A percentile compares a stretch with the other conserved stretches of the same genome.
These are phyloP conservation scores for Neomorphus geoffroyi DNA, from an alignment of 2,797 vertebrate species.

Conservation along the genomic window DNA sequence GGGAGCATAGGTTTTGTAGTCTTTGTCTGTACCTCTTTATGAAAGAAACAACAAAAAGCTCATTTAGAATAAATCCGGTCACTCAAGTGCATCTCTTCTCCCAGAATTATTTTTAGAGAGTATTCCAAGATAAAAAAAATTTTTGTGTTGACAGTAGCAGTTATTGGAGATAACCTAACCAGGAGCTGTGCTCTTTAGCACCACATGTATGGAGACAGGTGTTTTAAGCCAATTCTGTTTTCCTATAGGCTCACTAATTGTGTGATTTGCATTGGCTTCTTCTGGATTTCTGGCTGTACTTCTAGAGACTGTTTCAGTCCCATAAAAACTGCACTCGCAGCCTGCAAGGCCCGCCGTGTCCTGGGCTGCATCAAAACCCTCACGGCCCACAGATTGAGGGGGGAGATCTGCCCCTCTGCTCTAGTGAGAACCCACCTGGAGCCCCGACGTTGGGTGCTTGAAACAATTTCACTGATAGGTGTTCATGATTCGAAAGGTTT, in stretches of 20 bases:
- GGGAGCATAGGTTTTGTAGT: background rate
- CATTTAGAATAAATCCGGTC: background rate
- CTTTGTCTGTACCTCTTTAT: background rate
- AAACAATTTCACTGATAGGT: background rate
- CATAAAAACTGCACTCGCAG: background rate
- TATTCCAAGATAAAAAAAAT: background rate
- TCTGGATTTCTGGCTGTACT: background rate
- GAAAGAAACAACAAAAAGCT: background rate
- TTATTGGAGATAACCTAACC: background rate
- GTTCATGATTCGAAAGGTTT: background rate
- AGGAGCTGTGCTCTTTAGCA: background rate
- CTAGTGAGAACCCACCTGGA: too few relatives aligned
- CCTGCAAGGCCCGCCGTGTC: too few relatives aligned
- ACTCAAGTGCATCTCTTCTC: background rate
- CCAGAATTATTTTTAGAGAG: background rate
- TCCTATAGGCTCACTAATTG: background rate
- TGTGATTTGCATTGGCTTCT: background rate
- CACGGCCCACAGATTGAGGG: too few relatives aligned
- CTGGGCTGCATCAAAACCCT: too few relatives aligned
- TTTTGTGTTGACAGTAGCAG: background rate
- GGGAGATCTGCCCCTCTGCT: too few relatives aligned
- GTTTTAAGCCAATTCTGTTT: background rate
- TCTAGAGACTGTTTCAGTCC: background rate
- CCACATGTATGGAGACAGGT: fast-evolving
- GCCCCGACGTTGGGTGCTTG: background rate